phyloP scores from a whole-genome alignment of 1,140 invertebrate species.

The Mactra quadrangularis region DNA sequence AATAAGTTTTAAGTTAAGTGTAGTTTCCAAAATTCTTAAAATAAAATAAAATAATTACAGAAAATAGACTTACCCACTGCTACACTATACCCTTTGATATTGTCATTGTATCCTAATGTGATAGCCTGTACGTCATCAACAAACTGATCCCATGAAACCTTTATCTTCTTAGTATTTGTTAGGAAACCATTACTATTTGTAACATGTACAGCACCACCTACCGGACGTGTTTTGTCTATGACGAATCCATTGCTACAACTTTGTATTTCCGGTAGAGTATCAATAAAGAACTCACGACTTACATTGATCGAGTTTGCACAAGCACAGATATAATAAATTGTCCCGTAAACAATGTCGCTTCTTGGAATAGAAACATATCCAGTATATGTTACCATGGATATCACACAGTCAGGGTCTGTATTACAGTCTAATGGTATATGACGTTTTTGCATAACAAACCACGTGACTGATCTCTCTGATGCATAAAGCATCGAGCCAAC shows the following conservation, averaged over 20 bases:
- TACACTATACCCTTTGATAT: background rate
- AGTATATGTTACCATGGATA: background rate
- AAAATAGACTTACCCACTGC: background rate
- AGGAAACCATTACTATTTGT: background rate
- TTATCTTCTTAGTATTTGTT: background rate
- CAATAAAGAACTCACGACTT: background rate
- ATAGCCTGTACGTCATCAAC: background rate
- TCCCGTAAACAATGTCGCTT: background rate
- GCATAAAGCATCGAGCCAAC: background rate
- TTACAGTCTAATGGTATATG: background rate
- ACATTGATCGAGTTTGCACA: slow-evolving; percentile 4
- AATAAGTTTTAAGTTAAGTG: too few relatives aligned
- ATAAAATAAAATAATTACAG: too few relatives aligned
- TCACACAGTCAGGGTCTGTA: background rate
- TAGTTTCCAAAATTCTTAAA: too few relatives aligned
- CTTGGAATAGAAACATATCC: background rate
- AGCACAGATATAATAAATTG: slow-evolving; percentile 54
- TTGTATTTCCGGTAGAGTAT: slow-evolving; percentile 24
- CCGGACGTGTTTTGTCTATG: slow-evolving; percentile 64
- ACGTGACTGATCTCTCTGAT: background rate
- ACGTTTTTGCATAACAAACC: background rate
- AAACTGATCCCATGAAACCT: slow-evolving; percentile 7
- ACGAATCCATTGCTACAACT: slow-evolving; percentile 65
- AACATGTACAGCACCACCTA: slow-evolving; percentile 54
- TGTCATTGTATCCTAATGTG: background rate